Evolutionary conservation across 2,113 vertebrate species (phyloP).

Genomic region (Lophotis ruficrista): DNA sequence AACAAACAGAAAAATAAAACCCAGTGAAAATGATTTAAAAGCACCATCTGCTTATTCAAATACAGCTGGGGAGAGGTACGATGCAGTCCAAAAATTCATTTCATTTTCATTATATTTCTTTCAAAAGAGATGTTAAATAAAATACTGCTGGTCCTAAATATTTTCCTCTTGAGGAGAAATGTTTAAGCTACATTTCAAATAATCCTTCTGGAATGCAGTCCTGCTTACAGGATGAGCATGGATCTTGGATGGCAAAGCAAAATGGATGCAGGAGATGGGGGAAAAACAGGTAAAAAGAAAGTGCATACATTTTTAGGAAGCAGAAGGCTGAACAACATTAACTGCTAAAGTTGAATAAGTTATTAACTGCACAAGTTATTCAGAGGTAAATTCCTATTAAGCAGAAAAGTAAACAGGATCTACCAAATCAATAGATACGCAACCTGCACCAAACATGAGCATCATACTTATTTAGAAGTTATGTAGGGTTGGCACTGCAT

Average conservation of each 20-base stretch:
- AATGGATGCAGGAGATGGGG: not conserved
- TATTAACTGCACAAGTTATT: not conserved
- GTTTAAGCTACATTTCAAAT: not conserved
- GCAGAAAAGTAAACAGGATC: not conserved
- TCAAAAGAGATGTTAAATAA: slow-evolving; percentile 25
- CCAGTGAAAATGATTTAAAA: slow-evolving; percentile 11
- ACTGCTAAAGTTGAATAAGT: not conserved
- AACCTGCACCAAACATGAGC: not conserved
- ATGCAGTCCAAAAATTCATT: not conserved
- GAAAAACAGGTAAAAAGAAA: not conserved
- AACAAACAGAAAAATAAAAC: slow-evolving; percentile 11
- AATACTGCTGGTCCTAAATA: not conserved
- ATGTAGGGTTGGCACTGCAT: not conserved
- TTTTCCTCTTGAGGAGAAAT: not conserved
- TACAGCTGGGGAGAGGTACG: not conserved
- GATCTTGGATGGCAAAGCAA: not conserved
- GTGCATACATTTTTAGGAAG: not conserved
- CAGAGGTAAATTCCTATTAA: not conserved
- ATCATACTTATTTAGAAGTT: not conserved
- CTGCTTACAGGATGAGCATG: not conserved
- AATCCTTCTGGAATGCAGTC: not conserved
- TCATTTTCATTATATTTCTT: slow-evolving; percentile 14
- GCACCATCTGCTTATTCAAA: slow-evolving; percentile 19
- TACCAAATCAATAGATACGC: not conserved
- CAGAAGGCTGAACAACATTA: not conserved